Evolutionary conservation across 2,888 invertebrate species (phyloP).

Genomic region (Drosophila subquinaria): DNA sequence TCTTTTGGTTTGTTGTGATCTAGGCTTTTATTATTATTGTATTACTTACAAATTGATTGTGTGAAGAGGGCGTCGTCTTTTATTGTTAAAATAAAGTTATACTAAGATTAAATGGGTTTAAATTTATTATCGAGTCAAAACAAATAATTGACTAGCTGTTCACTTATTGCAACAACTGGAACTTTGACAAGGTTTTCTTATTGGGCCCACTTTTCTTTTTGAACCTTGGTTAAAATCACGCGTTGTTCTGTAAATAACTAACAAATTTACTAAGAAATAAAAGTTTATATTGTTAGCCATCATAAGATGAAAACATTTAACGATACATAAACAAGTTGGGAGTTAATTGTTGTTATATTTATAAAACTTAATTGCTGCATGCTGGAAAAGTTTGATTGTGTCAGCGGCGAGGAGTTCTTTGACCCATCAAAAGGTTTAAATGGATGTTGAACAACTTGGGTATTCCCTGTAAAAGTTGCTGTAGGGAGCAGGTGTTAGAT

Average conservation of each 20-base stretch:
- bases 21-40: slow-evolving; percentile 5
- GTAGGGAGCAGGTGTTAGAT: slow-evolving; percentile 12
- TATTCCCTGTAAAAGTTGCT: neutral
- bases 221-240: too few species aligned
- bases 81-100: too few species aligned
- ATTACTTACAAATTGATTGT: slow-evolving; percentile 23
- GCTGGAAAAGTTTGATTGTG: slow-evolving; percentile 19
- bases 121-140: too few species aligned
- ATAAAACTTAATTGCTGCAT: slow-evolving; percentile 27
- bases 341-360: slow-evolving; percentile 15
- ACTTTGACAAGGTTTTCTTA: neutral
- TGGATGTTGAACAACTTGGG: neutral
- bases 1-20: slow-evolving; percentile 23
- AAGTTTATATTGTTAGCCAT: neutral
- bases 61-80: slow-evolving; percentile 13
- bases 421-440: neutral
- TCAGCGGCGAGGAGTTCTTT: slow-evolving; percentile 4
- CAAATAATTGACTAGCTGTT: too few species aligned
- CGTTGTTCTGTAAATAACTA: neutral
- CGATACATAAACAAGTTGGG: neutral
- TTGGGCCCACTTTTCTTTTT: neutral
- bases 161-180: neutral
- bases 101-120: too few species aligned
- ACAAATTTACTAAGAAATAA: neutral
- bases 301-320: neutral